Base-by-base conservation (phyloP, 1,140 invertebrate species). In the Nomia melanderi region DNA sequence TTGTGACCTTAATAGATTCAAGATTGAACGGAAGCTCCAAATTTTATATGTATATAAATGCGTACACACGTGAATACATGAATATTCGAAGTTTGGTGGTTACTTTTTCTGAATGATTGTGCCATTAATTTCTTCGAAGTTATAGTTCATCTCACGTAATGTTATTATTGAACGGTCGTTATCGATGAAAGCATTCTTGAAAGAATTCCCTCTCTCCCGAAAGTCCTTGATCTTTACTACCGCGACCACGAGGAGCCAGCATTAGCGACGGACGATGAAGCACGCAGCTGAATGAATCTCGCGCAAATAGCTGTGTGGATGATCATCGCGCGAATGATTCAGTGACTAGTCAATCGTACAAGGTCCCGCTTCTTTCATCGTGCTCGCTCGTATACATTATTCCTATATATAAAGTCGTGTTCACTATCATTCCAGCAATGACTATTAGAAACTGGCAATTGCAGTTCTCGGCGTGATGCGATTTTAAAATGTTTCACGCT, bases 271-370 rank as follows among this genome's bases (percentile, higher is more conserved):
- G 29, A 20, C 29, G n/a, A 39, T 44, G 39, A 57, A 17, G 17
- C 17, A 27, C 12, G 33, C 25, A 23, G 41, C 33, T 53, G 66
- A 62, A 31, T 36, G 57, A 77, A 33, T 56, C 44, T 39, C 60
- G 59, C 23, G 33, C 47, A 72, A 39, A 63, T 20, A 56, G n/a
- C n/a, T 33, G 29, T 12, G 54, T 29, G 50, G 54, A 69, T 59
- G 60, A 65, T 84, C 72, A 80, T 80, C 47, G 70, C 39, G 41
- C 78, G 74, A 82, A 83, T 85, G 77, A 86, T 83, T 85, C 83
- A 83, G 62, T 72, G 77, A 73, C 72, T 63, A 82, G 79, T 82
- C 82, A 74, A 50, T 82, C 75, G 83, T 66, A 62, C 82, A 66
- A 81, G 82, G 77, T 78, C 66, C 27, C 75, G 27, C 50, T 78